Evolutionary conservation across 2,797 vertebrate genomes (phyloP), one percentile per base, ranked within the genome.

Genomic region (Harpagifer antarcticus): DNA sequence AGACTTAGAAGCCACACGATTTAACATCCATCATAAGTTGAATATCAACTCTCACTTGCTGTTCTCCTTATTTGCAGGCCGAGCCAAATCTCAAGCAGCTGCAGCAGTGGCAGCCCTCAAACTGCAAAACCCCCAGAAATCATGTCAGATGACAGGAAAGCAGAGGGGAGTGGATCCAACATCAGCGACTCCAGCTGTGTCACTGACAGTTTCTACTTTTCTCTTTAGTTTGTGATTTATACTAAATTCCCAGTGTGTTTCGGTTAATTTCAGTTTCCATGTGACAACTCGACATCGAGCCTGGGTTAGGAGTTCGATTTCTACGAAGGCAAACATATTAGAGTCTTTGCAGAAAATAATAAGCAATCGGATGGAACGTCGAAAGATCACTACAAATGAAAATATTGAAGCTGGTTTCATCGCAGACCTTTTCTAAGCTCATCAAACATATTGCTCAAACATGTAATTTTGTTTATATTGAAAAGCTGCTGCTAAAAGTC

Each of bases 381-480:
- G 27, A 8, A 43, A 55, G 9, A 72, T 61, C 49, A 48, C 19
- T 12, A 56, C 63, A 8, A 10, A 3, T 23, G 19, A 67, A 53
- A 52, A 31, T 31, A 8, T 48, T 0, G 2, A 54, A 31, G 8
- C 33, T 7, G 19, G 48, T 62, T 78, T 33, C 5, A 59, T 42
- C 13, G 0, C 3, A 20, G 11, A 47, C 5, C 48, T 59, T 58
- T 56, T 57, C 45, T 23, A n/a, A 44, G 33, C 33, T 59, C 45
- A 80, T 71, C 60, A 63, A 53, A 60, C 4, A 69, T 43, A 56
- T 74, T 48, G 45, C 50, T 19, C 11, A 11, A 49, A 53, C 7
- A 67, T 60, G 6, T 4, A 72, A 79, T 54, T 58, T 55, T 12
- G 4, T 66, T 79, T 50, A 10, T 55, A 76, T 62, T 59, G 58